Evolutionary conservation across 2,888 invertebrate genomes (phyloP).

Genomic region (Megastigmus dorsalis): DNA sequence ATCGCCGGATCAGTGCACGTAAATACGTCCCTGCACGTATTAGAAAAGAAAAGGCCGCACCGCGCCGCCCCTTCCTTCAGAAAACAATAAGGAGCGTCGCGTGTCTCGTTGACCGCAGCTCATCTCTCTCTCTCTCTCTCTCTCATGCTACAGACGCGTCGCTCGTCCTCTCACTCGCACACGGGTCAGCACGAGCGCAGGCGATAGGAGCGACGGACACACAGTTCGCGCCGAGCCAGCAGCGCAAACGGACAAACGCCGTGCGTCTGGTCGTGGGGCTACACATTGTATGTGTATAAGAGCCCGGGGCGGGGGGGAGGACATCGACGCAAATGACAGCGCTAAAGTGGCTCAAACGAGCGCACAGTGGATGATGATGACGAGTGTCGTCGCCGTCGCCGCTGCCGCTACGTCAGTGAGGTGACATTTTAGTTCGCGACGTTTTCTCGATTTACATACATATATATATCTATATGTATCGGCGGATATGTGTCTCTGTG

Average conservation of each 20-base stretch:
- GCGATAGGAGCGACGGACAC: not conserved
- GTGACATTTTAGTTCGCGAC: slow-evolving; percentile 32
- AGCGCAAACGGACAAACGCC: slow-evolving; percentile 31
- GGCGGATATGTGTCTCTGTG: not conserved
- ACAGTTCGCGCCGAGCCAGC: slow-evolving; percentile 44
- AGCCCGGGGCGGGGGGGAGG: not conserved
- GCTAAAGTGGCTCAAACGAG: slow-evolving; percentile 58
- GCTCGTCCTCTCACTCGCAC: not conserved
- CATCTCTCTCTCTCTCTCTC: too few relatives aligned
- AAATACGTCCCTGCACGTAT: too few relatives aligned
- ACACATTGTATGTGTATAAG: not conserved
- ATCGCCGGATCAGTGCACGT: too few relatives aligned
- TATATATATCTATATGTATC: too few relatives aligned
- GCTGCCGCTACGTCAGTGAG: slow-evolving; percentile 31
- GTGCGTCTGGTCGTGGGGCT: not conserved
- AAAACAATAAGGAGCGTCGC: too few relatives aligned
- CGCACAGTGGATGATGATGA: slow-evolving; percentile 37
- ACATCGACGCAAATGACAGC: slow-evolving; percentile 45
- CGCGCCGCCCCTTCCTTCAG: too few relatives aligned
- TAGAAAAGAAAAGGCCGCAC: too few relatives aligned
- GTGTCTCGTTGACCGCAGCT: not conserved
- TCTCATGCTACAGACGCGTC: too few relatives aligned
- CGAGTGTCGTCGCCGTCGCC: not conserved
- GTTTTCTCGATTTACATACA: too few relatives aligned
- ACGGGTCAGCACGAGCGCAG: not conserved